Evolutionary conservation across 2,888 invertebrate species (phyloP).

Genomic region (Eumerus sabulonum): DNA sequence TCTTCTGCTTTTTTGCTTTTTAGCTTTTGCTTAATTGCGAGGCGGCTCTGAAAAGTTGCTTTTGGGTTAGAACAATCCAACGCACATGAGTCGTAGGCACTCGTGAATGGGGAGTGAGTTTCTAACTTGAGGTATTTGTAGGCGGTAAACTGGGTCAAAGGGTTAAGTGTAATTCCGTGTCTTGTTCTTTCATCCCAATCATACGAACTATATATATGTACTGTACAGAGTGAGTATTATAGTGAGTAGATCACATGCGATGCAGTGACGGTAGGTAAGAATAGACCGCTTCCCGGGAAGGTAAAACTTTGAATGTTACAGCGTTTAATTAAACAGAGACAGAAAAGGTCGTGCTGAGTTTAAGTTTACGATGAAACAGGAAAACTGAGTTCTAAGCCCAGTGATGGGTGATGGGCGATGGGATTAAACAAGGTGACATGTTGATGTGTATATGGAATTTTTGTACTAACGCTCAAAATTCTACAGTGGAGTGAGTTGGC

Average conservation of each 20-base stretch:
- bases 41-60: slow-evolving; percentile 61
- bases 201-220: neutral
- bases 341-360: slow-evolving; percentile 60
- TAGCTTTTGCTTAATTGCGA: slow-evolving; percentile 23
- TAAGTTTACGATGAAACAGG: slow-evolving; percentile 53
- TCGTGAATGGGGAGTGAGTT: slow-evolving; percentile 44
- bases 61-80: slow-evolving; percentile 46
- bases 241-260: neutral
- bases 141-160: slow-evolving; percentile 64
- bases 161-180: slow-evolving; percentile 59
- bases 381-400: neutral
- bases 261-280: neutral
- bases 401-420: neutral
- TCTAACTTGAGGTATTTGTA: slow-evolving; percentile 52
- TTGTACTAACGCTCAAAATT: slow-evolving; percentile 55
- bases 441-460: slow-evolving; percentile 63
- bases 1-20: slow-evolving; percentile 15
- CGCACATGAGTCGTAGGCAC: slow-evolving; percentile 15
- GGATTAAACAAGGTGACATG: slow-evolving; percentile 61
- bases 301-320: slow-evolving; percentile 64
- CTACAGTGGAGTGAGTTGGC: neutral
- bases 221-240: neutral
- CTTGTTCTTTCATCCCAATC: neutral
- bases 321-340: slow-evolving; percentile 66
- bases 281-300: slow-evolving; percentile 25